Base-by-base conservation (phyloP, 2,113 vertebrate species). In the Corythornis vintsioides region DNA sequence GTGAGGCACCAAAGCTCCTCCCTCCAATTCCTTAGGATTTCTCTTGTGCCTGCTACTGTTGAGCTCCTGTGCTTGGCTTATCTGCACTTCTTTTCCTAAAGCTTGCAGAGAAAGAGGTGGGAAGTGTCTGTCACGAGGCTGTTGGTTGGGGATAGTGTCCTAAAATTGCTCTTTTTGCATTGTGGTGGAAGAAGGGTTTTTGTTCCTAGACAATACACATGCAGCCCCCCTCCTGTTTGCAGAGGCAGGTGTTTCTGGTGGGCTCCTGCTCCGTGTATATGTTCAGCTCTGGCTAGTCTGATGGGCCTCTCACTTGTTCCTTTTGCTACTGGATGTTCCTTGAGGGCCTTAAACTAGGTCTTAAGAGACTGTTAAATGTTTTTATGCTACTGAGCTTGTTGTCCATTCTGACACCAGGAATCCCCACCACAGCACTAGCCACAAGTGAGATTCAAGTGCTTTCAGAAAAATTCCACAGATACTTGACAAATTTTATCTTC, bases 1-100 rank as follows among this genome's bases (percentile, higher is more conserved):
- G 99, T 99, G 87, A 96, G 96, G 71, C 31, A 25, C 40, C 17
- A n/a, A 45, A 69, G 18, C 29, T 73, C 65, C 79, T 52, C 50
- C 29, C 18, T 79, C 40, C 53, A 40, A 15, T 56, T n/a, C 26
- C 9, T 77, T 26, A 1, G 6, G 2, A 9, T 20, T 72, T 74
- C 43, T 73, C 11, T 83, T 42, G 3, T 28, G 15, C 5, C 7
- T 82, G 1, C 50, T 47, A 9, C n/a, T 5, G 2, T 4, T 64
- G 42, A 55, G 57, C 10, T 11, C 40, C 53, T 48, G 11, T 64
- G 48, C 45, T 67, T 90, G 57, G 21, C 60, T 91, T 56, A 29
- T 45, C 64, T 76, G 4, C 61, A 1, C 73, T 15, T 79, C 22
- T 69, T 92, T 84, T 60, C 50, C 40, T 80, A 0, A 69, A 56